phyloP scores from a whole-genome alignment of 2,888 invertebrate genomes.

The Xanthorhoe designata region DNA sequence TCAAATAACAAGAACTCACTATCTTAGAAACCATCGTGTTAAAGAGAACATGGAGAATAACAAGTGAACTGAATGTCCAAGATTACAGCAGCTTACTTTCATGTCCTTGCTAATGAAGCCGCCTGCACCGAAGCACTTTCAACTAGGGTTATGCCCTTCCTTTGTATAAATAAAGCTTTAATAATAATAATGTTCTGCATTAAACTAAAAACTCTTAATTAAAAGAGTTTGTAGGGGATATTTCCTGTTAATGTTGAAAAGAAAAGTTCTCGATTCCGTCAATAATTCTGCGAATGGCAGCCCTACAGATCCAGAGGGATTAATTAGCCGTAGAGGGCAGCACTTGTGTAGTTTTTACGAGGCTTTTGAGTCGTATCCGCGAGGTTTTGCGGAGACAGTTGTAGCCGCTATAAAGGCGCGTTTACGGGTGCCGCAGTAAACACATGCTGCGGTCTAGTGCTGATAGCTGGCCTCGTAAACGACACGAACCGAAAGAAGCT shows the following conservation, averaged over 20 bases:
- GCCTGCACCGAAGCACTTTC: conserved; percentile 31
- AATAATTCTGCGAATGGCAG: conserved; percentile 30
- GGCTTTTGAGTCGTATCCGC: conserved; percentile 54
- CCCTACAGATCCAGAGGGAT: conserved; percentile 53
- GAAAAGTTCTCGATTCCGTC: conserved; percentile 14
- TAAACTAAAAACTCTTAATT: background rate
- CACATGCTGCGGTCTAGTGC: conserved; percentile 62
- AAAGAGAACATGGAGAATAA: conserved; percentile 26
- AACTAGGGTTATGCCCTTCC: conserved; percentile 28
- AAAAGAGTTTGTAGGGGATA: background rate
- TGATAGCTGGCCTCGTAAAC: conserved; percentile 67
- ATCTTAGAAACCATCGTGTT: conserved; percentile 5
- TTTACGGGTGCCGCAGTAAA: conserved; percentile 66
- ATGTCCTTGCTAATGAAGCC: conserved; percentile 40
- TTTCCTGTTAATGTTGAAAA: conserved; percentile 8
- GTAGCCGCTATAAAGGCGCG: conserved; percentile 63
- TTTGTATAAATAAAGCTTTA: conserved; percentile 14
- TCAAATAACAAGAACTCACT: background rate
- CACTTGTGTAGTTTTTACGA: conserved; percentile 69
- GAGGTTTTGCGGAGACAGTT: conserved; percentile 60
- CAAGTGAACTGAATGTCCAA: conserved; percentile 28
- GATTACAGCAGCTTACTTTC: conserved; percentile 32
- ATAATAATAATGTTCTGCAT: background rate
- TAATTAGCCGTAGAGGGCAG: conserved; percentile 64
- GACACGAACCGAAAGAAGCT: conserved; percentile 48